Evolutionary conservation across 1,140 invertebrate genomes (phyloP).

Genomic region (Armadillidium nasatum): DNA sequence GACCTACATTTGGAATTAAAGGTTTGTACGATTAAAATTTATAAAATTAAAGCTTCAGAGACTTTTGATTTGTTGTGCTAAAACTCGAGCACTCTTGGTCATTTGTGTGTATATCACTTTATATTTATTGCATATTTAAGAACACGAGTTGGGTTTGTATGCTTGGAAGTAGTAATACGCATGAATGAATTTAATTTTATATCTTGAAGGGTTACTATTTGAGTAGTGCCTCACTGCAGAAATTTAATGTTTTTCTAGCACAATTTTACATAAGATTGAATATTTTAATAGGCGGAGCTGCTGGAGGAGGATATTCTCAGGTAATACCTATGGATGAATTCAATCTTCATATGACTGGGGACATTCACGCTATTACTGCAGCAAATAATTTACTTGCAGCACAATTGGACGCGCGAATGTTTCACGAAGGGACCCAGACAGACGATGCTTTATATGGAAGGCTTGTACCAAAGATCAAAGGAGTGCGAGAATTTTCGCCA

Average conservation of each 20-base stretch:
- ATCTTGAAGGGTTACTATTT: no score
- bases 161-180: no score
- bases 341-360: slow-evolving; percentile 96
- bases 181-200: no score
- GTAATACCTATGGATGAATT: slow-evolving; percentile 99
- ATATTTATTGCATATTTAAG: no score
- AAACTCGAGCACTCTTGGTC: no score
- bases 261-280: no score
- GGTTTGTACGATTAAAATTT: no score
- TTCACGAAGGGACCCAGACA: slow-evolving; percentile 71
- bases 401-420: slow-evolving; percentile 62
- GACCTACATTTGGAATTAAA: slow-evolving; percentile 98
- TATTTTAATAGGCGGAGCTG: slow-evolving; percentile 59
- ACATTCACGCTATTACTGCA: slow-evolving; percentile 96
- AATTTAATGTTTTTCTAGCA: no score
- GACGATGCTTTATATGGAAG: slow-evolving; percentile 82
- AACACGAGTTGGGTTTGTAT: no score
- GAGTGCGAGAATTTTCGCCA: slow-evolving; percentile 62
- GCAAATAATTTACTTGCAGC: slow-evolving; percentile 95
- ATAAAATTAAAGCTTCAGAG: not conserved
- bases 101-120: no score
- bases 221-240: no score
- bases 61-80: no score
- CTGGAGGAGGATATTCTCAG: slow-evolving; percentile 88
- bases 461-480: slow-evolving; percentile 75